A percentile compares a stretch with the other conserved stretches of the same genome.
Evolutionary conservation across 2,888 invertebrate species (phyloP).

Genomic region (Sinopyrophorus schimmeli): DNA sequence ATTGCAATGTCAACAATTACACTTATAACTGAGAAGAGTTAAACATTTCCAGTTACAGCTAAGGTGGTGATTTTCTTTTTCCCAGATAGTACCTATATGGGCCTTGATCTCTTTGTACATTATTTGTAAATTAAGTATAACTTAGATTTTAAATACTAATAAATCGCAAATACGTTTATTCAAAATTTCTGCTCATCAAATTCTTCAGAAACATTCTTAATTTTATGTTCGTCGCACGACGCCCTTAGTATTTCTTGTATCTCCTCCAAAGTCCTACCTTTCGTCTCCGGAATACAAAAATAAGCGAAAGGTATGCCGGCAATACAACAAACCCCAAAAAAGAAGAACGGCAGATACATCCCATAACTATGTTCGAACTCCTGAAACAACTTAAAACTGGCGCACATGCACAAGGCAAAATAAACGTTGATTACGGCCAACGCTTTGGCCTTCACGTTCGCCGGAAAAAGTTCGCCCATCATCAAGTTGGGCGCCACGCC

Average conservation of each 20-base stretch:
- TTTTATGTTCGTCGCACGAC: background rate
- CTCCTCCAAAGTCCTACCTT: slow-evolving; percentile 43
- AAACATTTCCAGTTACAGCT: too few species aligned
- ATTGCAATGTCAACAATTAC: too few species aligned
- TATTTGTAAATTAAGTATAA: too few species aligned
- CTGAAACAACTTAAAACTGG: slow-evolving; percentile 46
- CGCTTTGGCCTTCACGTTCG: slow-evolving; percentile 46
- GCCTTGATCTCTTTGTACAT: too few species aligned
- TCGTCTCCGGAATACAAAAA: slow-evolving; percentile 46
- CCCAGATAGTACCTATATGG: too few species aligned
- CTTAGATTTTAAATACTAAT: too few species aligned
- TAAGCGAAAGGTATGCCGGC: slow-evolving; percentile 42
- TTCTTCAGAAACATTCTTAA: background rate
- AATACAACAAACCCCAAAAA: slow-evolving; percentile 40
- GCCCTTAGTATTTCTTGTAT: slow-evolving; percentile 41
- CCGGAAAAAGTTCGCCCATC: slow-evolving; percentile 42
- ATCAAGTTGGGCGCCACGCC: slow-evolving; percentile 39
- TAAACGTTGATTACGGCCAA: slow-evolving; percentile 41
- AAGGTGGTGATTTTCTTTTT: too few species aligned
- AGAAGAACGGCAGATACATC: slow-evolving; percentile 42
- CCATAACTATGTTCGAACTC: slow-evolving; percentile 41
- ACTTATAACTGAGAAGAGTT: too few species aligned
- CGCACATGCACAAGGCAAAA: slow-evolving; percentile 41
- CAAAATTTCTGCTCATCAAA: background rate
- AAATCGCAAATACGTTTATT: background rate